Evolutionary conservation across 1,140 invertebrate genomes (phyloP), one percentile per base, ranked within the genome.

Genomic region (Caenorhabditis brenneri): DNA sequence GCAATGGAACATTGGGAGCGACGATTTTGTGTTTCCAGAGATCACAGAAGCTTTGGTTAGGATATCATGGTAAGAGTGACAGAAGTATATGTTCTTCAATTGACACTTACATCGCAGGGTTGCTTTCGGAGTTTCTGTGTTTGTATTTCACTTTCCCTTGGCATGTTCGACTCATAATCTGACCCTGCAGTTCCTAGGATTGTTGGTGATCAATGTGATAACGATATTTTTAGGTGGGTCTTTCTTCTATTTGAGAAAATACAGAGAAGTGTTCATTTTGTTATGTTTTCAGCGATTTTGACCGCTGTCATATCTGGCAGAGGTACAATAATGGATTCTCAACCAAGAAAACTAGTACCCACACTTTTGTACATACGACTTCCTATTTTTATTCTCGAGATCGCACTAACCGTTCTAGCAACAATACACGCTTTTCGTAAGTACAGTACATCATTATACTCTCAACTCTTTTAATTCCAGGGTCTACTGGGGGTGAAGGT

Each of bases 1-100:
- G 10, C 83, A 86, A 46, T 89, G 88, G 88, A 88, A 87, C 58
- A 88, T 89, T 33, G 86, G 85, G 19, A 87, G 84, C 80, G 88
- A 89, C 79, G 88, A 88, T 79, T 89, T 89, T 79, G 88, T 89
- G 15, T 89, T 89, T 55, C 88, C 88, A 16, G 86, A 83, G 12
- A 83, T 89, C 24, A 89, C 85, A 12, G 88, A 89, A 79, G 87
- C 85, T 10, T 82, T 87, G 46, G 58, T 89, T 79, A 86, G 88
- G 22, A 65, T 86, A 46, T 48, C 81, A 36, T 89, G 88, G 88
- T 89, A n/a, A n/a, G n/a, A n/a, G n/a, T n/a, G n/a, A n/a, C n/a
- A n/a, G n/a, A n/a, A n/a, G n/a, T 69, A 24, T 74, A 65, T 65
- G 1, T 65, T 5, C 55, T 36, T 27, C 1, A n/a, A 80, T 9